These are phyloP conservation scores for Emydura subglobosa DNA, from an alignment of 2,113 vertebrate species.

Conservation along the genomic window DNA sequence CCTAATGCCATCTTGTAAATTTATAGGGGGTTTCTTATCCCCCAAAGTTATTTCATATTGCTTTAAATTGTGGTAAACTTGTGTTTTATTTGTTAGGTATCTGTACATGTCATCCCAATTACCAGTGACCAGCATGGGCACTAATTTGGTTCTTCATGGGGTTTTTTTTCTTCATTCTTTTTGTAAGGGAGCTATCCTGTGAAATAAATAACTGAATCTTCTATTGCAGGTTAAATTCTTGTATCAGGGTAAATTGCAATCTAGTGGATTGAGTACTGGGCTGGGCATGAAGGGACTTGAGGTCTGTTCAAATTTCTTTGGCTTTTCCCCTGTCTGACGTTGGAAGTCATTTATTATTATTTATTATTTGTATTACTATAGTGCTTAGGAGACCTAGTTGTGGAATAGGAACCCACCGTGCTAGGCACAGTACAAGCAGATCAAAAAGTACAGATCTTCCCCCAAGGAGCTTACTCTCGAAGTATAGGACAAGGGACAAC, in stretches of 20 bases:
- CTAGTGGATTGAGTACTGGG: background rate
- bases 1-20: background rate
- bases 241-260: background rate
- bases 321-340: accelerated
- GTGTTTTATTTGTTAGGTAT: background rate
- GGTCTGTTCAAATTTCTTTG: accelerated
- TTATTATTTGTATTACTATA: background rate
- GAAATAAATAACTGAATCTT: background rate
- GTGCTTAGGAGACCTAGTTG: background rate
- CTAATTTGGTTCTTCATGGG: background rate
- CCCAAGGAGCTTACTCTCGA: background rate
- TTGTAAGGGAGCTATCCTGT: background rate
- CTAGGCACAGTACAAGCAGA: background rate
- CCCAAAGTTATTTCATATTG: background rate
- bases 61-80: too few species aligned
- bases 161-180: background rate
- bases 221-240: background rate
- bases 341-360: background rate
- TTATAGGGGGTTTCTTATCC: background rate
- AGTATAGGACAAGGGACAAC: background rate
- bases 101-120: background rate
- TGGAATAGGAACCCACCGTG: background rate
- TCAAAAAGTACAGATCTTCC: background rate
- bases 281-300: background rate
- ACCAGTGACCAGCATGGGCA: background rate